Evolutionary conservation across 2,888 invertebrate species (phyloP).

Genomic region (Gisinianus flammeolus): DNA sequence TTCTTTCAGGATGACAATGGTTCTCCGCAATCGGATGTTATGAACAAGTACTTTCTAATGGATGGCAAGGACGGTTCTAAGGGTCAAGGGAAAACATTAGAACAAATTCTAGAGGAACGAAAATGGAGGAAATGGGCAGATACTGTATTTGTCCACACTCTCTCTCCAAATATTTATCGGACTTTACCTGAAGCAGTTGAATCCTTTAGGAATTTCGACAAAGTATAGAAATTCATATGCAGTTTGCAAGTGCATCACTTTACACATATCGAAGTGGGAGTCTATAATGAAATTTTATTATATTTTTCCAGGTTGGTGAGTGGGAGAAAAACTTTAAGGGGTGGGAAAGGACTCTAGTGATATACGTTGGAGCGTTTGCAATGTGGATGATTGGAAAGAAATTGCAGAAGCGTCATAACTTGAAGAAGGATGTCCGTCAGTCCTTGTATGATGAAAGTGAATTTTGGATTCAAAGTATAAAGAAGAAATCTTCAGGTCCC

Average conservation of each 20-base stretch:
- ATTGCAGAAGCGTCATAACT: slow-evolving; percentile 80
- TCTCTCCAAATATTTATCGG: slow-evolving; percentile 97
- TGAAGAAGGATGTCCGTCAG: slow-evolving; percentile 85
- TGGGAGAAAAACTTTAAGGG: slow-evolving; percentile 88
- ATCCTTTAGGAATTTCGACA: slow-evolving; percentile 93
- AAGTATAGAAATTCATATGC: slow-evolving; percentile 62
- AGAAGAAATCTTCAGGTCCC: slow-evolving; percentile 68
- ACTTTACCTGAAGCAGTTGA: slow-evolving; percentile 82
- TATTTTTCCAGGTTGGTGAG: slow-evolving; percentile 72
- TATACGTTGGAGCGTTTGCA: slow-evolving; percentile 89
- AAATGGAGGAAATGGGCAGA: slow-evolving; percentile 98
- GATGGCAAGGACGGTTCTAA: slow-evolving; percentile 64
- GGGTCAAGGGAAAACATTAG: slow-evolving; percentile 55
- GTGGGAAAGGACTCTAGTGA: slow-evolving; percentile 84
- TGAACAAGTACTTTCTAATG: slow-evolving; percentile 90
- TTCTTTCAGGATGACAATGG: slow-evolving; percentile 69
- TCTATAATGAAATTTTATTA: not conserved
- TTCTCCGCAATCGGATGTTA: slow-evolving; percentile 73
- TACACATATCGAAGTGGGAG: too few relatives aligned
- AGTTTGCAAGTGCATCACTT: too few relatives aligned
- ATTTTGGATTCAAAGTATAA: slow-evolving; percentile 76
- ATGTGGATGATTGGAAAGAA: slow-evolving; percentile 93
- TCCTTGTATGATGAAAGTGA: slow-evolving; percentile 90
- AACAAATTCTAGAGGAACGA: slow-evolving; percentile 72
- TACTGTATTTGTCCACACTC: slow-evolving; percentile 82